Percentiles rank a stretch among this genome's conserved stretches.
phyloP scores from a whole-genome alignment of 2,888 invertebrate genomes.

The Micoletzkya japonica region DNA sequence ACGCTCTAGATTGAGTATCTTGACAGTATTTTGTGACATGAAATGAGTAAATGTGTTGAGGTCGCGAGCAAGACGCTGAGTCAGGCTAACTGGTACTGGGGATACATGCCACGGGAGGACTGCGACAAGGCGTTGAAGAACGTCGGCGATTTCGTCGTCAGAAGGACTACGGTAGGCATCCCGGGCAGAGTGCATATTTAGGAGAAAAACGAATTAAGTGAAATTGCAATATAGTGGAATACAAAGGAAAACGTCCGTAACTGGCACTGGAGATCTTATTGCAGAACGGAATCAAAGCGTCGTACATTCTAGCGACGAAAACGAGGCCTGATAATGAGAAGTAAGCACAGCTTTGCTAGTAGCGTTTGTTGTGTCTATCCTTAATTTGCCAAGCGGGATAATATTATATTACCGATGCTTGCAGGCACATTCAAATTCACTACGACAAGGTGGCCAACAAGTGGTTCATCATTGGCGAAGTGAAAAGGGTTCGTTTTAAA shows the following conservation, averaged over 20 bases:
- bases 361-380: not conserved
- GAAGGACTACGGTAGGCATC: slow-evolving; percentile 13
- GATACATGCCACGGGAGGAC: slow-evolving; percentile 8
- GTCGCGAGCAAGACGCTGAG: not conserved
- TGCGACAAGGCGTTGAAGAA: slow-evolving; percentile 11
- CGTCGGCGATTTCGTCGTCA: slow-evolving; percentile 15
- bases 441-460: not conserved
- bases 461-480: slow-evolving; percentile 6
- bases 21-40: too few relatives aligned
- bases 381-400: too few relatives aligned
- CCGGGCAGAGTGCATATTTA: not conserved
- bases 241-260: not conserved
- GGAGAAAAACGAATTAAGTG: not conserved
- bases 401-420: too few relatives aligned
- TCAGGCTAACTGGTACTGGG: slow-evolving; percentile 3
- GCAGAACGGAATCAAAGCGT: not conserved
- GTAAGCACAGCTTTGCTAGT: not conserved
- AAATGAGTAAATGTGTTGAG: not conserved
- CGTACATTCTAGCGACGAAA: not conserved
- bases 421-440: slow-evolving; percentile 6
- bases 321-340: not conserved
- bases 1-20: too few relatives aligned
- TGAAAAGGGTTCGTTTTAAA: not conserved
- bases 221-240: not conserved
- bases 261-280: not conserved